These are phyloP conservation scores for Agrypnus murinus DNA, from an alignment of 2,888 invertebrate species.

Conservation along the genomic window DNA sequence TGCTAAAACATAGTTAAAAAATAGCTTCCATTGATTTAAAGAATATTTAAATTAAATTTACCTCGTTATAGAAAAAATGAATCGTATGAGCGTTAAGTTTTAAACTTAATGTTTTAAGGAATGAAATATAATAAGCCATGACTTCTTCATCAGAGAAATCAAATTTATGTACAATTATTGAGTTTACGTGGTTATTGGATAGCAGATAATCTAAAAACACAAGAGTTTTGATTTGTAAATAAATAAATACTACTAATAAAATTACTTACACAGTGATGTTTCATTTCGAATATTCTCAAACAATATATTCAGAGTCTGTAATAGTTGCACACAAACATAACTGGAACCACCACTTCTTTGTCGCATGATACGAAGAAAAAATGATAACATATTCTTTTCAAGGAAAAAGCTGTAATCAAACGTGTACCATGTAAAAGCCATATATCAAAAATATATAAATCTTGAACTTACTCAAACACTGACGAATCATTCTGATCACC, in stretches of 20 bases:
- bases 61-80: constrained; percentile 99
- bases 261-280: constrained; percentile 95
- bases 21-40: background rate
- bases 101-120: constrained; percentile 97
- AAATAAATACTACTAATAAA: too few relatives aligned
- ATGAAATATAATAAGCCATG: constrained; percentile 99
- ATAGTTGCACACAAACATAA: constrained; percentile 96
- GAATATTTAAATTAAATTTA: constrained; percentile 69
- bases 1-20: constrained; percentile 76
- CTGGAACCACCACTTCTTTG: constrained; percentile 96
- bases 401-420: constrained; percentile 88
- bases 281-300: constrained; percentile 99
- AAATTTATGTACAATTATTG: constrained; percentile 99
- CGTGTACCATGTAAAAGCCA: constrained; percentile 10
- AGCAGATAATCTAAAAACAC: constrained; percentile 92
- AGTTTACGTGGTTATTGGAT: constrained; percentile 99
- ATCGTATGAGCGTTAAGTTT: constrained; percentile 98
- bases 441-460: background rate
- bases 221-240: constrained; percentile 13
- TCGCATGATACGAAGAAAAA: constrained; percentile 97
- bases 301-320: constrained; percentile 98
- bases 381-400: constrained; percentile 99
- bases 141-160: constrained; percentile 99
- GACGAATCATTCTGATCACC: constrained; percentile 99
- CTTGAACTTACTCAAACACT: constrained; percentile 92